Conservation (phyloP, 2,797 vertebrate genomes). For the Eutrigla gurnardus region DNA sequence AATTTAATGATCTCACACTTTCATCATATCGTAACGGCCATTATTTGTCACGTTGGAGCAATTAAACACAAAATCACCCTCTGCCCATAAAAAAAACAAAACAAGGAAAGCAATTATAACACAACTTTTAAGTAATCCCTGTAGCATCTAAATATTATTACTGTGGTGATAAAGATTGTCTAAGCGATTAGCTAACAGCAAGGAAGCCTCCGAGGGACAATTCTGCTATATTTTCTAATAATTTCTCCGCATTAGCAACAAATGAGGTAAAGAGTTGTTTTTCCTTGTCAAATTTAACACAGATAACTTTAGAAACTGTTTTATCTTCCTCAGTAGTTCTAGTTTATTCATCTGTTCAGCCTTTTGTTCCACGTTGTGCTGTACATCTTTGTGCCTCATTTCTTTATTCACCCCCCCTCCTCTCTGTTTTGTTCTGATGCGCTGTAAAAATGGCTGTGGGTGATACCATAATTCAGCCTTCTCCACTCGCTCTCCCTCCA, state of each 20-base stretch:
- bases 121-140: conserved; percentile 86
- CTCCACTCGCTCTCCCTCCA: conserved; percentile 80
- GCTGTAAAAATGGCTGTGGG: conserved; percentile 84
- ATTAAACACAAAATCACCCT: conserved; percentile 86
- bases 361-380: conserved; percentile 49
- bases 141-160: conserved; percentile 86
- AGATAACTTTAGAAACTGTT: conserved; percentile 57
- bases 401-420: conserved; percentile 47
- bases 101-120: conserved; percentile 85
- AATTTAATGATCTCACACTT: conserved; percentile 88
- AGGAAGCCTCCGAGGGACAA: conserved; percentile 81
- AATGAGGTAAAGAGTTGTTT: conserved; percentile 79
- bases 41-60: conserved; percentile 87
- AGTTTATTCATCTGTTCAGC: conserved; percentile 54
- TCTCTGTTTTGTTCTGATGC: conserved; percentile 53
- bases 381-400: conserved; percentile 45
- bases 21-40: conserved; percentile 85
- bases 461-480: conserved; percentile 84
- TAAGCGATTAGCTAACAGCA: conserved; percentile 80
- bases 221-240: conserved; percentile 81
- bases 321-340: conserved; percentile 45
- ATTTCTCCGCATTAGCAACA: conserved; percentile 79
- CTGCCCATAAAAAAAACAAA: conserved; percentile 79
- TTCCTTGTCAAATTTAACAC: conserved; percentile 74
- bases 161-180: conserved; percentile 80